Conservation (phyloP, 2,888 invertebrate genomes). For the Clepsis dumicolana region DNA sequence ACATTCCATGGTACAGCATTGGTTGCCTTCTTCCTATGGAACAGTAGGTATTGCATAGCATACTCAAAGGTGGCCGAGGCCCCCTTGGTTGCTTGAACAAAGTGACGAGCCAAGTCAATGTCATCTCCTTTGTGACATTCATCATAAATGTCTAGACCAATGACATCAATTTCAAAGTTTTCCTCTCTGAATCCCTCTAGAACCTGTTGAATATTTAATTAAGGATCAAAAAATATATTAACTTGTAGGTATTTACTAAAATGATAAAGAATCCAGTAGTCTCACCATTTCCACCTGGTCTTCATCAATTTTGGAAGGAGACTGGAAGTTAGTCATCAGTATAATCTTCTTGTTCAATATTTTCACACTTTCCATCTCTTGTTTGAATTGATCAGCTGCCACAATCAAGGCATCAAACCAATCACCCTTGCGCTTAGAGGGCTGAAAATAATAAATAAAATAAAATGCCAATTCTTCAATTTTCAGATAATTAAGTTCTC, state of each 20-base stretch:
- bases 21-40: slow-evolving; percentile 80
- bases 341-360: slow-evolving; percentile 83
- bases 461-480: too few species aligned
- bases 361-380: slow-evolving; percentile 62
- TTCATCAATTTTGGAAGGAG: slow-evolving; percentile 72
- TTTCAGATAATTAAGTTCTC: too few species aligned
- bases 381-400: slow-evolving; percentile 82
- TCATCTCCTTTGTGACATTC: slow-evolving; percentile 65
- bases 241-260: not conserved
- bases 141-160: slow-evolving; percentile 83
- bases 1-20: slow-evolving; percentile 88
- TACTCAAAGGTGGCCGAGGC: slow-evolving; percentile 85
- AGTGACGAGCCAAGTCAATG: slow-evolving; percentile 62
- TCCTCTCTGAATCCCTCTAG: slow-evolving; percentile 84
- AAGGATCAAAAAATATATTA: not conserved
- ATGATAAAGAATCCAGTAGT: not conserved
- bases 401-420: slow-evolving; percentile 89
- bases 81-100: slow-evolving; percentile 76
- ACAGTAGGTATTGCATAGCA: slow-evolving; percentile 86
- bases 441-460: slow-evolving; percentile 63
- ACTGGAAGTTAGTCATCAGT: slow-evolving; percentile 87
- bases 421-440: slow-evolving; percentile 83
- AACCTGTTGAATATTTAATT: slow-evolving; percentile 61
- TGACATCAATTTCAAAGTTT: slow-evolving; percentile 87
- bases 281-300: slow-evolving; percentile 76